These are phyloP conservation scores for Hippocampus comes DNA, from an alignment of 2,113 vertebrate species.

Conservation along the genomic window DNA sequence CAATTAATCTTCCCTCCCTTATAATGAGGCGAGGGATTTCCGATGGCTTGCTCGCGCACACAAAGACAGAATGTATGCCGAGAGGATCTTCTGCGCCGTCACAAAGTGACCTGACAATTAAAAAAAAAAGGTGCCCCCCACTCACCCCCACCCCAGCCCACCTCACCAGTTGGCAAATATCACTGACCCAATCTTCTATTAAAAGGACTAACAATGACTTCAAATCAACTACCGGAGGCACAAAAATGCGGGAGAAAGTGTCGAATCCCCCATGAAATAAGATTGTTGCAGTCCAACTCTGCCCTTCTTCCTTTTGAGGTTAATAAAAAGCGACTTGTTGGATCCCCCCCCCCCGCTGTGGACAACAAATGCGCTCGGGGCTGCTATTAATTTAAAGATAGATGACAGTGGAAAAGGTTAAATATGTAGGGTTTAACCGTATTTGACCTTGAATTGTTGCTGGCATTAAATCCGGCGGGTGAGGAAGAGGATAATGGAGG, in stretches of 20 bases:
- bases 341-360: slow-evolving; percentile 41
- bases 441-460: slow-evolving; percentile 49
- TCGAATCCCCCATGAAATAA: slow-evolving; percentile 72
- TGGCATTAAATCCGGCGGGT: slow-evolving; percentile 37
- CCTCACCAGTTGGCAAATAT: slow-evolving; percentile 79
- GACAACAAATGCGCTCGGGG: slow-evolving; percentile 35
- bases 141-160: slow-evolving; percentile 53
- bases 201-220: slow-evolving; percentile 73
- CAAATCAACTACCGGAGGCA: slow-evolving; percentile 70
- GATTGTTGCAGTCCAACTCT: slow-evolving; percentile 68
- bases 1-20: slow-evolving; percentile 78
- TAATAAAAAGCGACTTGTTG: slow-evolving; percentile 69
- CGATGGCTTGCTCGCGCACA: slow-evolving; percentile 60
- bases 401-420: slow-evolving; percentile 55
- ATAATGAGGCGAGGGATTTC: slow-evolving; percentile 79
- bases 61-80: slow-evolving; percentile 71
- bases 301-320: slow-evolving; percentile 61
- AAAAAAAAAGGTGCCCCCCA: slow-evolving; percentile 66
- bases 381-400: slow-evolving; percentile 58
- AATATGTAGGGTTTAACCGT: slow-evolving; percentile 58
- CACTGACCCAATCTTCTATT: slow-evolving; percentile 70
- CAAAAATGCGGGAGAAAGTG: slow-evolving; percentile 40
- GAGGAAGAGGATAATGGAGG: slow-evolving; percentile 20
- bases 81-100: slow-evolving; percentile 72
- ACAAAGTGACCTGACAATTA: slow-evolving; percentile 77